A percentile compares a stretch with the other conserved stretches of the same genome.
Evolutionary conservation across 2,113 vertebrate species (phyloP).

Genomic region (Oenanthe oenanthe): DNA sequence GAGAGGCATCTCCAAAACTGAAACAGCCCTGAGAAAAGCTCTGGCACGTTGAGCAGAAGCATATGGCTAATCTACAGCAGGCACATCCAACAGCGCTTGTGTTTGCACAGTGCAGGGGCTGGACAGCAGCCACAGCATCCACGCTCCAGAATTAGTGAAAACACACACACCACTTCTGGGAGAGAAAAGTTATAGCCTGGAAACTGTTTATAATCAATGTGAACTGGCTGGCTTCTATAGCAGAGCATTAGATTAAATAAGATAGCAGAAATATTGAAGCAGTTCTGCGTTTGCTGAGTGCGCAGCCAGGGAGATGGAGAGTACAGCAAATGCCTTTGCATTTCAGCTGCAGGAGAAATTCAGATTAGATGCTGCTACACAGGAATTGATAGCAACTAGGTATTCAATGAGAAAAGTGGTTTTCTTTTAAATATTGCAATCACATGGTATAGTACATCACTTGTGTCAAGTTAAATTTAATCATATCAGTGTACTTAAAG

Average conservation of each 20-base stretch:
- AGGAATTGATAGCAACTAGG: constrained; percentile 30
- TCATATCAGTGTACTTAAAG: constrained; percentile 25
- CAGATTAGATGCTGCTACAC: constrained; percentile 17
- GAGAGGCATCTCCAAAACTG: neutral
- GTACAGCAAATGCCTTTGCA: neutral
- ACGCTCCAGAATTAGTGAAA: neutral
- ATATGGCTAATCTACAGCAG: constrained; percentile 10
- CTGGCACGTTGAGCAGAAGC: neutral
- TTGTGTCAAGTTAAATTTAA: constrained; percentile 61
- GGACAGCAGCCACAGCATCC: neutral
- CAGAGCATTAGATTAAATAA: constrained; percentile 58
- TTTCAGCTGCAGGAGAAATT: constrained; percentile 23
- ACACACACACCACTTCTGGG: neutral
- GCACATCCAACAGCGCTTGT: neutral
- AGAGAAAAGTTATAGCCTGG: constrained; percentile 39
- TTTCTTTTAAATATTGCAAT: constrained; percentile 52
- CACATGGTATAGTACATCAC: constrained; percentile 17
- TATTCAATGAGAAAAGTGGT: constrained; percentile 53
- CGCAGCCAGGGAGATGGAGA: neutral
- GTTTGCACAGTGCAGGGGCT: neutral
- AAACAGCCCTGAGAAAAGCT: neutral
- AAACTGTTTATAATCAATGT: constrained; percentile 51
- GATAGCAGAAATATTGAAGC: constrained; percentile 30
- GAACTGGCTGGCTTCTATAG: constrained; percentile 53
- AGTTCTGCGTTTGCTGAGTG: constrained; percentile 12